phyloP scores from a whole-genome alignment of 1,140 invertebrate genomes.

The Drosophila pandora region DNA sequence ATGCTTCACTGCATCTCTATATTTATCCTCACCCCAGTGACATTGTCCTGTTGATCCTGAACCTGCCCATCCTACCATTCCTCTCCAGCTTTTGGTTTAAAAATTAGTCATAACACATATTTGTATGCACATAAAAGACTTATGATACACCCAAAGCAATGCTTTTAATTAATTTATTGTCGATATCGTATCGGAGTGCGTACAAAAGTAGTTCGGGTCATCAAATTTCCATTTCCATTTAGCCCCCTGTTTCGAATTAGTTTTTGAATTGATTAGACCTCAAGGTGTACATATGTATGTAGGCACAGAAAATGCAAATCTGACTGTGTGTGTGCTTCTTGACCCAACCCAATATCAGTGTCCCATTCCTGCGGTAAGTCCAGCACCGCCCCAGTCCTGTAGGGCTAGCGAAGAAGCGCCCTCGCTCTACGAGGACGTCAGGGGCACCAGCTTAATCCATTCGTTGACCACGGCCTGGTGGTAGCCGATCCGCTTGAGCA shows the following conservation, averaged over 20 bases:
- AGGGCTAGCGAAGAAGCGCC: background rate
- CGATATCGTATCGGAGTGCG: conserved; percentile 11
- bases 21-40: no score
- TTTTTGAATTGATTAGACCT: conserved; percentile 49
- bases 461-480: conserved; percentile 54
- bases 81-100: no score
- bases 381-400: background rate
- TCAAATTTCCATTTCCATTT: conserved; percentile 15
- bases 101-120: no score
- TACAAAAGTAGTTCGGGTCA: conserved; percentile 40
- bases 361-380: background rate
- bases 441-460: conserved; percentile 68
- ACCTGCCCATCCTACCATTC: no score
- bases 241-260: conserved; percentile 23
- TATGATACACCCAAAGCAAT: conserved; percentile 22
- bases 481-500: conserved; percentile 67
- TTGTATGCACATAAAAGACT: no score
- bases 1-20: no score
- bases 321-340: background rate
- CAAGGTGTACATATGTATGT: conserved; percentile 63
- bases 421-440: conserved; percentile 1
- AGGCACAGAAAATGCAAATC: conserved; percentile 41
- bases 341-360: background rate
- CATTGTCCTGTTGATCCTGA: no score
- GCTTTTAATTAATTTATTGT: conserved; percentile 30